phyloP scores from a whole-genome alignment of 2,797 vertebrate genomes.

The Phrynocephalus vlangalii region DNA sequence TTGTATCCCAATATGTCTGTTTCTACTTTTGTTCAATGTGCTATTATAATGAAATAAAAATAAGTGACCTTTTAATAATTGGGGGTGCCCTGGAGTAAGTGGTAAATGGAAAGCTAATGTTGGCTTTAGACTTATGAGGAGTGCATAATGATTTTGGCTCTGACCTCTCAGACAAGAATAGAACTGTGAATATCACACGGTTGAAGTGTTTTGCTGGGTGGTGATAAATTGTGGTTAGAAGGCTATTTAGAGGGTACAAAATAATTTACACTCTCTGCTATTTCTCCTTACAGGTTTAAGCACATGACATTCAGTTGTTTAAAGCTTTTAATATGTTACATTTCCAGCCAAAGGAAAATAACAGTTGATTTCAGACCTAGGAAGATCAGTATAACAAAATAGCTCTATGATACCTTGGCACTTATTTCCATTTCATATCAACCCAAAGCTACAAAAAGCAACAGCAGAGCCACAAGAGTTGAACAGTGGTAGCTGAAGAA shows the following conservation, averaged over 20 bases:
- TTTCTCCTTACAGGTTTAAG: constrained; percentile 6
- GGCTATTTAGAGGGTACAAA: constrained; percentile 3
- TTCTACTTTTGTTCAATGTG: background rate
- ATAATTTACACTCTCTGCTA: background rate
- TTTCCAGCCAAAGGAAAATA: constrained; percentile 20
- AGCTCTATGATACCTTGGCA: background rate
- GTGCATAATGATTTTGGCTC: constrained; percentile 12
- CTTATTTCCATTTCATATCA: background rate
- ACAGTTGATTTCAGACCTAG: background rate
- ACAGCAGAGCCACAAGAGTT: background rate
- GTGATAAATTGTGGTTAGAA: background rate
- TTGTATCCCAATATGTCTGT: background rate
- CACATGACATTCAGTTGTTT: background rate
- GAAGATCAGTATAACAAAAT: background rate
- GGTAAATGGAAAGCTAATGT: constrained; percentile 30
- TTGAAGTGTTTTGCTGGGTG: background rate
- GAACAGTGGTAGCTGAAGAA: background rate
- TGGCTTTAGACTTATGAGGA: constrained; percentile 3
- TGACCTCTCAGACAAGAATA: background rate
- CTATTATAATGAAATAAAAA: constrained; percentile 21
- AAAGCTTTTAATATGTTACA: background rate
- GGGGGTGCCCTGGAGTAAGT: constrained; percentile 26
- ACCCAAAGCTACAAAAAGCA: background rate
- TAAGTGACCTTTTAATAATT: constrained; percentile 32
- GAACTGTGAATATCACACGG: constrained; percentile 5